Evolutionary conservation across 2,888 invertebrate genomes (phyloP), one percentile per base, ranked within the genome.

Genomic region (Erebia ligea): DNA sequence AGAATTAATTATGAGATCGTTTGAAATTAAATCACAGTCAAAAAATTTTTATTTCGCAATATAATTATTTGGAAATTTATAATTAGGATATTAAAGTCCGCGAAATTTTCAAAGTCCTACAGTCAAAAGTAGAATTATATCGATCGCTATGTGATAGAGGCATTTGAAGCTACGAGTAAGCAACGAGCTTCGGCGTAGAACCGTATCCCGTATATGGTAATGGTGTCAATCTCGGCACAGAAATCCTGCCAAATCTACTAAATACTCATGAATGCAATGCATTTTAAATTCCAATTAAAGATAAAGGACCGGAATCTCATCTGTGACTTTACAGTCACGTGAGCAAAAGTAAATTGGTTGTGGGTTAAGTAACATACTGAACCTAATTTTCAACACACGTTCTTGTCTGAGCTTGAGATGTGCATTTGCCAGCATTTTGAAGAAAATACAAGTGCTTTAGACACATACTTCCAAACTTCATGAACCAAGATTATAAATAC

Each of bases 171-270:
- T 82, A 79, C 83, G 81, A 80, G 79, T 83, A 83, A 82, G 80
- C 84, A 82, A 79, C 83, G 81, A 80, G 78, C 85, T 59, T 50
- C 59, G 67, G 50, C 85, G 88, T 87, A 87, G 89, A 81, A 81
- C 82, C 85, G 87, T 88, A 86, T 86, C 89, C 87, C 89, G 90
- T 91, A 87, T 81, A 84, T 85, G 86, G 86, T 88, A 90, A 90
- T 89, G 86, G 84, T 88, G 86, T 89, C 87, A 86, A 86, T 87
- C 84, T 86, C 83, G 81, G 82, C 79, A 81, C 80, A 86, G 83
- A 84, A 88, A 85, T 88, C 83, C 84, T 88, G 87, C 86, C 88
- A 87, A 90, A 86, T 82, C 85, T 80, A 82, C 84, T 84, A 86
- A 89, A 88, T 87, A 86, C 82, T 88, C 90, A 90, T 87, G 84